Evolutionary conservation across 2,888 invertebrate genomes (phyloP).

Genomic region (Phymatocera aterrima): DNA sequence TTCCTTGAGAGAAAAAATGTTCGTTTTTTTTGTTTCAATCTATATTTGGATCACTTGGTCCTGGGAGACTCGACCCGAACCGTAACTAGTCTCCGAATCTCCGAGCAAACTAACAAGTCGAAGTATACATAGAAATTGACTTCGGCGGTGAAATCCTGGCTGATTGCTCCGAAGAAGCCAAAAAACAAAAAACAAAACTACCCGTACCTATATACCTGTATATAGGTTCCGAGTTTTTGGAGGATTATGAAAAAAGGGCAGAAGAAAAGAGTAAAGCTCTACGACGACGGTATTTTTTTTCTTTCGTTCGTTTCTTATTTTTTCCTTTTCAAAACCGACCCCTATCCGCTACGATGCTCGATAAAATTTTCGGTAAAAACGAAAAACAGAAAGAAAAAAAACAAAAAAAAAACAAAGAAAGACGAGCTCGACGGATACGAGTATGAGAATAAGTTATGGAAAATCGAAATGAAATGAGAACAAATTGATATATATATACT

Average conservation of each 20-base stretch:
- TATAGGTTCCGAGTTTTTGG: too few species aligned
- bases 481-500: constrained; percentile 11
- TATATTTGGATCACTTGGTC: constrained; percentile 10
- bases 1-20: neutral
- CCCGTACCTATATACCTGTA: too few species aligned
- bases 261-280: too few species aligned
- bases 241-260: too few species aligned
- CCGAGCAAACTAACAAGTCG: neutral
- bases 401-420: neutral
- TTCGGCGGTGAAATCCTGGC: constrained; percentile 7
- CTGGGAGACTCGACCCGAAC: constrained; percentile 18
- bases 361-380: too few species aligned
- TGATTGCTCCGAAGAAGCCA: neutral
- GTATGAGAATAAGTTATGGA: too few species aligned
- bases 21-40: neutral
- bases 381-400: neutral
- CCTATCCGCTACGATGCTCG: too few species aligned
- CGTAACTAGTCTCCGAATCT: neutral
- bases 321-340: too few species aligned
- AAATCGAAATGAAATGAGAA: constrained; percentile 3
- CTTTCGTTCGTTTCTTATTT: too few species aligned
- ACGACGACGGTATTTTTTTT: too few species aligned
- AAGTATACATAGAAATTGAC: neutral
- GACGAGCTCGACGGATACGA: too few species aligned
- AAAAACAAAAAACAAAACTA: neutral